A percentile compares a stretch with the other conserved stretches of the same genome.
phyloP scores from a whole-genome alignment of 92 coral and sea anemone genomes.

The Epizoanthus stellaris region DNA sequence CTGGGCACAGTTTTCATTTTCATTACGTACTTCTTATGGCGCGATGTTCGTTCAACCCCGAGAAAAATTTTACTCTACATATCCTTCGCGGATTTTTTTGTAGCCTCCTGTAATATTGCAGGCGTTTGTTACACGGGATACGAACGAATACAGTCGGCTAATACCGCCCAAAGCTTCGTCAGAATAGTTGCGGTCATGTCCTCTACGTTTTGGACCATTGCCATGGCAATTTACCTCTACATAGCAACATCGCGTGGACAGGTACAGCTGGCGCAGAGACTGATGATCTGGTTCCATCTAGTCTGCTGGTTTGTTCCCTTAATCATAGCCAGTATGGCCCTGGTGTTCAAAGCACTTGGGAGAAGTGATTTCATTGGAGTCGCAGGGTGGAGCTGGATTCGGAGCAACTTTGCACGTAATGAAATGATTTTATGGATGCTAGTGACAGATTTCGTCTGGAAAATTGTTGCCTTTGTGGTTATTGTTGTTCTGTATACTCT shows the following conservation, averaged over 20 bases:
- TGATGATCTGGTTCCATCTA: conserved; percentile 15
- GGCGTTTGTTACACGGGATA: conserved; percentile 6
- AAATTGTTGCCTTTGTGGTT: background rate
- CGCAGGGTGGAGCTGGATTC: conserved; percentile 36
- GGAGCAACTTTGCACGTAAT: background rate
- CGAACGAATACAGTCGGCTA: background rate
- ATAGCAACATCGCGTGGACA: conserved; percentile 4
- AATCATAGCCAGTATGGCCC: background rate
- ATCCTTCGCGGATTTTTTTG: conserved; percentile 17
- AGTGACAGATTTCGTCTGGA: conserved; percentile 25
- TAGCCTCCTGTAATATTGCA: background rate
- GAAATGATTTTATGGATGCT: conserved; percentile 15
- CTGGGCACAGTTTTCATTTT: conserved; percentile 22
- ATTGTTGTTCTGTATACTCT: conserved; percentile 5
- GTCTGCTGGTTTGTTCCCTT: conserved; percentile 35
- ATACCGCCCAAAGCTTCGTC: background rate
- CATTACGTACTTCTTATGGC: conserved; percentile 19
- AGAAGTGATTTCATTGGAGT: conserved; percentile 19
- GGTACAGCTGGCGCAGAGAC: background rate
- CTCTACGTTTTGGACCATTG: conserved; percentile 20
- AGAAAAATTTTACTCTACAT: conserved; percentile 18
- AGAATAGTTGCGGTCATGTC: conserved; percentile 24
- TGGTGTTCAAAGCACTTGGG: background rate
- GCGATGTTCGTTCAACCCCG: conserved; percentile 7
- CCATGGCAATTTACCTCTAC: conserved; percentile 27